phyloP scores from a whole-genome alignment of 2,888 invertebrate species.

The Lasioglossum villosulum region DNA sequence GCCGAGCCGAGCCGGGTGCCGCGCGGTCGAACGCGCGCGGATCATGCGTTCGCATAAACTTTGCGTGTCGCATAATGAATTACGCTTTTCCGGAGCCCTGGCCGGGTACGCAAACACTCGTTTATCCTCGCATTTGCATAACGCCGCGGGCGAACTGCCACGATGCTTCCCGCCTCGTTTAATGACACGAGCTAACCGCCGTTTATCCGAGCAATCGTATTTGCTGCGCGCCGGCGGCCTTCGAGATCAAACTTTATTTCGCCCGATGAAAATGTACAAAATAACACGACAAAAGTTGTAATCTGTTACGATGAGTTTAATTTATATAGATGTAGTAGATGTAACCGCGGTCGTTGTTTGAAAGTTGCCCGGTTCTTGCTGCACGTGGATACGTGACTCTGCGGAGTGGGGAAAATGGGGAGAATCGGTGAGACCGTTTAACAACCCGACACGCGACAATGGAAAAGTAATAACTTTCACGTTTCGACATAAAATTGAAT shows the following conservation, averaged over 20 bases:
- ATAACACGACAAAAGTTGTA: neutral
- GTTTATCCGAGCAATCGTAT: neutral
- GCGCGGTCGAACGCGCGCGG: neutral
- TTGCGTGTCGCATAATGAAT: constrained; percentile 53
- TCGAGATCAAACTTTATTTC: neutral
- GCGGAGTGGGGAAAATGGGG: no score
- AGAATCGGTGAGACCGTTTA: no score
- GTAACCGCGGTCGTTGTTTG: no score
- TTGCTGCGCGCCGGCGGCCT: neutral
- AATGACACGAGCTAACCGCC: neutral
- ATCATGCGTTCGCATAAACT: constrained; percentile 4
- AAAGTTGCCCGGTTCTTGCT: no score
- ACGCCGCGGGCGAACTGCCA: constrained; percentile 2
- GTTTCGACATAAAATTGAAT: no score
- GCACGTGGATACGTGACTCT: no score
- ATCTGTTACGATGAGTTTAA: neutral
- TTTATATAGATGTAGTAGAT: no score
- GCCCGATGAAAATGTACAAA: neutral
- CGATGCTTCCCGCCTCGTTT: constrained; percentile 12
- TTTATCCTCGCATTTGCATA: constrained; percentile 49
- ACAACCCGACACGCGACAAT: no score
- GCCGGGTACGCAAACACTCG: constrained; percentile 31
- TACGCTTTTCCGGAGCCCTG: constrained; percentile 42
- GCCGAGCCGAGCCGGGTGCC: constrained; percentile 46
- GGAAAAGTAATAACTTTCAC: no score